These are phyloP conservation scores for Panopea generosa DNA, from an alignment of 2,888 invertebrate species.

Conservation along the genomic window DNA sequence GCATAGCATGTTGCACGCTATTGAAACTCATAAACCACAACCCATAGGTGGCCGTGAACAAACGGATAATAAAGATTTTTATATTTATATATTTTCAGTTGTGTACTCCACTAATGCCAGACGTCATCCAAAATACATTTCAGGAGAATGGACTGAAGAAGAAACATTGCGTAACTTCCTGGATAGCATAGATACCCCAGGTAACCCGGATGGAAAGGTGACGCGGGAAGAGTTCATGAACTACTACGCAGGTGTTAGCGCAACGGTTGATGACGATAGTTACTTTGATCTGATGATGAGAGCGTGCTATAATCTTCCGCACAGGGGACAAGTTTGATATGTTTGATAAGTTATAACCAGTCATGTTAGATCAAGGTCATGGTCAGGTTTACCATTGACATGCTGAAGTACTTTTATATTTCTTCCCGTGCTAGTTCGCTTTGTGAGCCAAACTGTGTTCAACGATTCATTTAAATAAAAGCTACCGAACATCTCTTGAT, in stretches of 20 bases:
- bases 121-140: slow-evolving; percentile 78
- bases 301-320: slow-evolving; percentile 74
- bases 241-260: slow-evolving; percentile 81
- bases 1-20: no score
- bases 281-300: slow-evolving; percentile 82
- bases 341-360: no score
- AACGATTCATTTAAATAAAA: no score
- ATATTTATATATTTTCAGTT: slow-evolving; percentile 76
- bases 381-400: no score
- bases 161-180: slow-evolving; percentile 79
- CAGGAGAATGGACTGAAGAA: slow-evolving; percentile 81
- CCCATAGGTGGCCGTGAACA: no score
- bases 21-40: no score
- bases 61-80: no score
- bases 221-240: slow-evolving; percentile 81
- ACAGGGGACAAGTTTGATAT: slow-evolving; percentile 52
- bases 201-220: slow-evolving; percentile 80
- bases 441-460: no score
- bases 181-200: slow-evolving; percentile 80
- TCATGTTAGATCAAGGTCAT: no score
- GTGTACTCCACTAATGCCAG: slow-evolving; percentile 79
- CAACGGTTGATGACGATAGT: slow-evolving; percentile 79
- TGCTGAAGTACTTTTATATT: no score
- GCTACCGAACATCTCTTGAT: no score
- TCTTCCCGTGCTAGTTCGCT: no score